These are phyloP conservation scores for Phasianus colchicus DNA, from an alignment of 2,113 vertebrate genomes.

Conservation along the genomic window DNA sequence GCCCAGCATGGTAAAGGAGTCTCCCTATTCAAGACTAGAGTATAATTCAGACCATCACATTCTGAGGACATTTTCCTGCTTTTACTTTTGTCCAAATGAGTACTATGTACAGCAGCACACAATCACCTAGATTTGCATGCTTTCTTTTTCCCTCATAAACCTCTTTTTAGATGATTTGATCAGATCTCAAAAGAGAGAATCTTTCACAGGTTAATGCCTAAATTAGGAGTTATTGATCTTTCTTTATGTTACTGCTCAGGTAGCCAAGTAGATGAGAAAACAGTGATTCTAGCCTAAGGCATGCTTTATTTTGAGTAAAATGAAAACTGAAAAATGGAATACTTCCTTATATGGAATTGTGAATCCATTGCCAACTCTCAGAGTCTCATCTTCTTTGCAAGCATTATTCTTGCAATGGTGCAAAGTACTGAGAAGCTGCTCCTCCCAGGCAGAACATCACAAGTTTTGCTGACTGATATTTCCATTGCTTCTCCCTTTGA, in stretches of 20 bases:
- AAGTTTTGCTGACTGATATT: conserved; percentile 57
- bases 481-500: conserved; percentile 11
- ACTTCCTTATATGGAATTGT: conserved; percentile 46
- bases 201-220: background rate
- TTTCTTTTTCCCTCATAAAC: background rate
- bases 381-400: background rate
- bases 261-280: background rate
- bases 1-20: background rate
- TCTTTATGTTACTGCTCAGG: background rate
- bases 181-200: background rate
- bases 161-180: background rate
- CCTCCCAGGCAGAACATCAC: conserved; percentile 26
- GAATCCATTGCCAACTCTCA: background rate
- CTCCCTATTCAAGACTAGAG: background rate
- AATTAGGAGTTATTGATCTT: background rate
- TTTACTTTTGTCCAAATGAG: background rate
- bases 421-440: background rate
- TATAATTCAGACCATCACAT: background rate
- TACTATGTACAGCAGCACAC: background rate
- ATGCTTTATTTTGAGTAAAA: background rate
- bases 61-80: background rate
- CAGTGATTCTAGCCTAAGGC: background rate
- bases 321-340: conserved; percentile 4
- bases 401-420: background rate
- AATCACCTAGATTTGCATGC: background rate